Conservation (phyloP, 2,113 vertebrate genomes). For the Scomber scombrus region DNA sequence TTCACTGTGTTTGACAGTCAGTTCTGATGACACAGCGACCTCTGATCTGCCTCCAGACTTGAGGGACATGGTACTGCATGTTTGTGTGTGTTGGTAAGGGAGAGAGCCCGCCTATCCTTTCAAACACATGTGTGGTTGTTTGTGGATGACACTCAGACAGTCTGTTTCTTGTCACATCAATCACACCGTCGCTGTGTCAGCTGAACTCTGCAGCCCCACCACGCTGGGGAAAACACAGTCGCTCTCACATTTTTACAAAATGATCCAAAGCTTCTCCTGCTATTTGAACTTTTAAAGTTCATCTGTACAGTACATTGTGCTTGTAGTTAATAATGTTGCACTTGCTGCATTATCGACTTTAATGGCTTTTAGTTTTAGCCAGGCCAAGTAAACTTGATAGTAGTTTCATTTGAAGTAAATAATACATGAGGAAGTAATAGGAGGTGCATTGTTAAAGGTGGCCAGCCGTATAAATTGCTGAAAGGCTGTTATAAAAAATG, state of each 20-base stretch:
- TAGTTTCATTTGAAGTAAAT: too few relatives aligned
- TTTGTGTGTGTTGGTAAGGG: constrained; percentile 26
- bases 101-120: constrained; percentile 16
- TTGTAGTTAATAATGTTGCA: too few relatives aligned
- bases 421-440: too few relatives aligned
- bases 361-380: too few relatives aligned
- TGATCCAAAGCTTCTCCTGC: neutral
- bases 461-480: too few relatives aligned
- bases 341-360: too few relatives aligned
- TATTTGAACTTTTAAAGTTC: neutral
- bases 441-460: too few relatives aligned
- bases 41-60: constrained; percentile 45
- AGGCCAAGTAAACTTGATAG: too few relatives aligned
- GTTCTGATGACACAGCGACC: constrained; percentile 65
- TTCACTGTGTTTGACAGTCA: constrained; percentile 59
- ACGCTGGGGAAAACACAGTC: neutral
- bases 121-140: constrained; percentile 19
- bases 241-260: constrained; percentile 14
- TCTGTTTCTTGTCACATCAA: constrained; percentile 56
- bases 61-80: constrained; percentile 29
- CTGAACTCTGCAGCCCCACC: neutral
- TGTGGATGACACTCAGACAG: constrained; percentile 38
- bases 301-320: too few relatives aligned
- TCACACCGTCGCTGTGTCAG: constrained; percentile 40
- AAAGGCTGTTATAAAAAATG: too few relatives aligned